These are phyloP conservation scores for Pseudoatta argentina DNA, from an alignment of 1,140 invertebrate species.

Conservation along the genomic window DNA sequence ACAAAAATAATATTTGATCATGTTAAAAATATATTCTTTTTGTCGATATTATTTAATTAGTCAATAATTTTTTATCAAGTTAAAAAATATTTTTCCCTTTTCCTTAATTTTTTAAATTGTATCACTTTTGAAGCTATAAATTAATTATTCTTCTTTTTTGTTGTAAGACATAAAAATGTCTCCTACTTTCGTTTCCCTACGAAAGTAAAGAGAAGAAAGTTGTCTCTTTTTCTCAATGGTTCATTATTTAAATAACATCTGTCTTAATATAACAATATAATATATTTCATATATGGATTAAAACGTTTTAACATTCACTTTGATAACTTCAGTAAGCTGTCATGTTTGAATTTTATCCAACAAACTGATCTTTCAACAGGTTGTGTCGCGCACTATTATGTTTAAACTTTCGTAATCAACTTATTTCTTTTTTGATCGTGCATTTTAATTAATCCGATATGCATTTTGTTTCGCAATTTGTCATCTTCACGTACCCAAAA, in stretches of 20 bases:
- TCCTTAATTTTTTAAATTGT: too few species aligned
- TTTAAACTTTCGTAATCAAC: neutral
- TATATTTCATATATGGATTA: neutral
- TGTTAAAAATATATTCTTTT: too few species aligned
- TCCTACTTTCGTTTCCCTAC: neutral
- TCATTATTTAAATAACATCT: neutral
- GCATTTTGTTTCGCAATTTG: constrained; percentile 1
- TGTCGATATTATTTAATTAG: too few species aligned
- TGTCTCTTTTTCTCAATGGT: neutral
- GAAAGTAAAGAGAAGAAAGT: neutral
- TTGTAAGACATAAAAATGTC: neutral
- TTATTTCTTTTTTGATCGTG: neutral
- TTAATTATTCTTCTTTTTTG: neutral
- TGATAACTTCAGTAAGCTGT: neutral
- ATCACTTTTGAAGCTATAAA: neutral
- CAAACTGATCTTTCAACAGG: constrained; percentile 29
- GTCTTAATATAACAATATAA: neutral
- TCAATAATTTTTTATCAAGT: too few species aligned
- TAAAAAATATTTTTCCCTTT: too few species aligned
- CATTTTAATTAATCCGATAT: constrained; percentile 33
- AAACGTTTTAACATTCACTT: neutral
- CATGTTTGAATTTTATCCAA: constrained; percentile 9
- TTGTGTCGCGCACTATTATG: neutral
- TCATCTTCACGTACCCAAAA: constrained; percentile 19
- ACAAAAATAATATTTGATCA: too few species aligned